Base-by-base conservation (phyloP, 2,113 vertebrate species). In the Rhabdomys dilectus region DNA sequence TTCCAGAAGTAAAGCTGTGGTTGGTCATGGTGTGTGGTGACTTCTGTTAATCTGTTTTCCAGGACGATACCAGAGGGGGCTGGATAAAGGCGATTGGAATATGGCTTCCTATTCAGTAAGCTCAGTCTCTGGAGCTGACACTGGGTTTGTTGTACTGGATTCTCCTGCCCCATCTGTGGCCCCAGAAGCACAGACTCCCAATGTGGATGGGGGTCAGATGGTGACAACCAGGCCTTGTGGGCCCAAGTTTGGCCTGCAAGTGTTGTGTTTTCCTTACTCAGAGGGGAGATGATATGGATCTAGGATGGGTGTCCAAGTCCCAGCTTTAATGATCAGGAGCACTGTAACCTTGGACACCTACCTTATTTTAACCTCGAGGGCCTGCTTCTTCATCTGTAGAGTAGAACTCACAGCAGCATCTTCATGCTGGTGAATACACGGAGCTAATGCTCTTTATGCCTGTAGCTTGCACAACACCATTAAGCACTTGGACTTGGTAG, bases 121-220 rank as follows among this genome's bases (percentile, higher is more conserved):
- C 26, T 48, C 1, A 4, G 24, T 22, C 2, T 12, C 53, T 11
- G 8, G 39, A 15, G n/a, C 73, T n/a, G 31, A 48, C 48, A 29
- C 17, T 5, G 64, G 15, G 51, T 12, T 62, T 36, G 4, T 6
- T 8, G 12, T 6, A 10, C 48, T 51, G 45, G 1, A 12, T 39
- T 39, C 24, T 58, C 56, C 13, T 31, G 29, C 24, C 24, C 58
- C 6, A 29, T n/a, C 82, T 29, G 10, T 31, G 45, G 7, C 45
- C 58, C 60, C 42, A 48, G 45, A 29, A 48, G 39, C 77, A 11
- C 22, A 15, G 76, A 53, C 17, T 76, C n/a, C 84, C 80, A 3
- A 26, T 51, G 66, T 0, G 0, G 62, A n/a, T 4, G 5, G 42
- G 0, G 24, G 2, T 39, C 19, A 34, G 76, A 64, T 9, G 11